Evolutionary conservation across 2,113 vertebrate species (phyloP).

Genomic region (Hippocampus mohnikei): DNA sequence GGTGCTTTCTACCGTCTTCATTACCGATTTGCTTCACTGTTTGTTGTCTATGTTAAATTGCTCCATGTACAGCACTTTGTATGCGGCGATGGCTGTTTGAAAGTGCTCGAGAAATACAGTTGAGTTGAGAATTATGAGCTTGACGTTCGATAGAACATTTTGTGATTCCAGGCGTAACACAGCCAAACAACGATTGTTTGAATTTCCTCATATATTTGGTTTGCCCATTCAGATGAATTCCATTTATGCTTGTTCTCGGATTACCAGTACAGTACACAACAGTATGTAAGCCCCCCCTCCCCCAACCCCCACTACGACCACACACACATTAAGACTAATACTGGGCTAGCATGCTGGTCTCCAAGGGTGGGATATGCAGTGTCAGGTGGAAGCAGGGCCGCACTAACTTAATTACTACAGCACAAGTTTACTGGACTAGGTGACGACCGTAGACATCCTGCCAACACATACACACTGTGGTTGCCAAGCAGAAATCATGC

Average conservation of each 20-base stretch:
- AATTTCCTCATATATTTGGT: not conserved
- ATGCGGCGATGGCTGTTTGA: too few relatives aligned
- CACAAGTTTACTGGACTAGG: slow-evolving; percentile 23
- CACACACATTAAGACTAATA: slow-evolving; percentile 75
- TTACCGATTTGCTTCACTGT: too few relatives aligned
- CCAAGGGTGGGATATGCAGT: slow-evolving; percentile 57
- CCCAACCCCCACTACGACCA: slow-evolving; percentile 47
- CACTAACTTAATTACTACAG: slow-evolving; percentile 53
- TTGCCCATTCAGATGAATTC: not conserved
- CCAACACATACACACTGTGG: slow-evolving; percentile 20
- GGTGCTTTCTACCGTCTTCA: too few relatives aligned
- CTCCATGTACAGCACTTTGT: too few relatives aligned
- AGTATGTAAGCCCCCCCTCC: not conserved
- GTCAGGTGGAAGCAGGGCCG: slow-evolving; percentile 34
- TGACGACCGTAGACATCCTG: slow-evolving; percentile 28
- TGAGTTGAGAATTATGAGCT: too few relatives aligned
- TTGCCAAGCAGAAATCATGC: slow-evolving; percentile 12
- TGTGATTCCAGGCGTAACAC: slow-evolving; percentile 78
- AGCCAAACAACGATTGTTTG: slow-evolving; percentile 79
- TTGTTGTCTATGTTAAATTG: too few relatives aligned
- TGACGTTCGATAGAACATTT: slow-evolving; percentile 61
- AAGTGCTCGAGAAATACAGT: too few relatives aligned
- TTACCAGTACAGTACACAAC: not conserved
- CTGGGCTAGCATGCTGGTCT: slow-evolving; percentile 76
- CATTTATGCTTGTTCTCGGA: not conserved